A percentile compares a stretch with the other conserved stretches of the same genome.
These are phyloP conservation scores for Palaemon carinicauda DNA, from an alignment of 1,140 invertebrate genomes.

Conservation along the genomic window DNA sequence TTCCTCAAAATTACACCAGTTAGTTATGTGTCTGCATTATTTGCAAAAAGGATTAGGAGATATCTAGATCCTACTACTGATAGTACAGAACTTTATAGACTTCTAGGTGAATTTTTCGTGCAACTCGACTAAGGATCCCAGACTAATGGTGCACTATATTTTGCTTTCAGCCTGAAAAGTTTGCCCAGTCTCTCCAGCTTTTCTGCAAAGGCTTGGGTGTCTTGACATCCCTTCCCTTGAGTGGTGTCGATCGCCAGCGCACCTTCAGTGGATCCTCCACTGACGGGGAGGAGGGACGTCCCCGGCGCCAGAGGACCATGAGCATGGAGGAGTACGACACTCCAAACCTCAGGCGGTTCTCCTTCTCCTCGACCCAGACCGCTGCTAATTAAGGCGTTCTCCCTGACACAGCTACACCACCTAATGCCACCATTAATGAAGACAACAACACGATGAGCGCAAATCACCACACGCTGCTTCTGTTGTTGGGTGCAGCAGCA, in stretches of 20 bases:
- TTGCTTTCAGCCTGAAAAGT: constrained; percentile 76
- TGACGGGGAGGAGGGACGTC: constrained; percentile 64
- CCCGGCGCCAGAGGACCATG: constrained; percentile 65
- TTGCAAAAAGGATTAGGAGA: neutral
- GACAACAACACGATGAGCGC: neutral
- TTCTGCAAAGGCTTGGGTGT: constrained; percentile 84
- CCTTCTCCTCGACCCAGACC: constrained; percentile 68
- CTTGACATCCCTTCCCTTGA: constrained; percentile 77
- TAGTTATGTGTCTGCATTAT: too few relatives aligned
- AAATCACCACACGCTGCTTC: neutral
- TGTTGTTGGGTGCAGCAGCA: too few relatives aligned
- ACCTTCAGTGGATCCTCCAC: constrained; percentile 70
- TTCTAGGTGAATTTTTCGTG: too few relatives aligned
- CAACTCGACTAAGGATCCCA: too few relatives aligned
- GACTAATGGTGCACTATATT: neutral
- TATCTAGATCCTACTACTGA: neutral
- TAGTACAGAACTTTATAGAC: too few relatives aligned
- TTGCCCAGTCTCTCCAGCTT: constrained; percentile 80
- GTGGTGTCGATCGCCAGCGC: constrained; percentile 73
- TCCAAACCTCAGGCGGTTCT: constrained; percentile 78
- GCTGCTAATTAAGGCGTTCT: constrained; percentile 41
- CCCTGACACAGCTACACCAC: neutral
- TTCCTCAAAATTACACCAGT: too few relatives aligned
- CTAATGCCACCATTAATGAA: neutral
- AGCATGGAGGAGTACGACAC: constrained; percentile 85